Evolutionary conservation across 2,113 vertebrate species (phyloP), one percentile per base, ranked within the genome.

Genomic region (Hassar affinis): DNA sequence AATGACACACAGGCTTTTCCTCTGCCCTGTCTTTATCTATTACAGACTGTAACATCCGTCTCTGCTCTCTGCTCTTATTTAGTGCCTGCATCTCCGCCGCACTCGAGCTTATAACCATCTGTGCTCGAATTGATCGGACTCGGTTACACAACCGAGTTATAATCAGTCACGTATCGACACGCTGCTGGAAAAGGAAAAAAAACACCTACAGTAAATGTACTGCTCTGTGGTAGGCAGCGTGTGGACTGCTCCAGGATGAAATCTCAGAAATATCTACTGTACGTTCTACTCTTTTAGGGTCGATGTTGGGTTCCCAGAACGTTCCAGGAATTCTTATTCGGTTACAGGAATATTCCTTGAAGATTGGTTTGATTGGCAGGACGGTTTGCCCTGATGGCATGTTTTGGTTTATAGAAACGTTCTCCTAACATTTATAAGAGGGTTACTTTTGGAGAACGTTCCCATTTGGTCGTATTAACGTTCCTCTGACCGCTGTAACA

Each of bases 1-100:
- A 86, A 82, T 84, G 81, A 86, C 85, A 80, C 78, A 4, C 56
- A 27, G 68, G 45, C 82, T 33, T 47, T 52, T 49, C 62, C 59
- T 47, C 75, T 71, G 27, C 33, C 62, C 38, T 52, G 59, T 66
- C 78, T 68, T 77, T 66, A 84, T 79, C 81, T 68, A 30, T 84
- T 51, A 47, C 30, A 47, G 54, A 30, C 71, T 59, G 64, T 51
- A 78, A 33, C 22, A 64, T 52, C 74, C 35, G 38, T 66, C 49
- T 76, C 38, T 11, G 27, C 79, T 76, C 52, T 77, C 61, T 27
- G 30, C 54, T 81, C 84, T 62, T 25, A 51, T 49, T 68, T 62
- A 77, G 52, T 8, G 49, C 33, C 25, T 42, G 64, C 64, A 38
- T 85, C 56, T 84, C 42, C 27, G 14, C 74, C 77, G n/a, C 59